phyloP scores from a whole-genome alignment of 1,140 invertebrate genomes.

The Steinernema feltiae region DNA sequence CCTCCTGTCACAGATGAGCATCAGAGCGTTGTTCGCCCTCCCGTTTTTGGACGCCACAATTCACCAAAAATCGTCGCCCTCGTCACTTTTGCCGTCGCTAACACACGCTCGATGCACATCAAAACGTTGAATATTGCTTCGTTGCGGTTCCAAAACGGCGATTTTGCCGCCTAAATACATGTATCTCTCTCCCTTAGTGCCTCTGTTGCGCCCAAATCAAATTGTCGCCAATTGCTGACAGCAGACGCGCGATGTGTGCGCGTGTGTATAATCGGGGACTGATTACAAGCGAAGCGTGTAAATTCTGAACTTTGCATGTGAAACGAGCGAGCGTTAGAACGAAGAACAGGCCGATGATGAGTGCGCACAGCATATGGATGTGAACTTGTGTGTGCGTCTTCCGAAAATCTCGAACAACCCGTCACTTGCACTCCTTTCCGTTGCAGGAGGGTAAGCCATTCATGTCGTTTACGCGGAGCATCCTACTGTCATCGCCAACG shows the following conservation, averaged over 20 bases:
- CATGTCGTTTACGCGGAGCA: neutral
- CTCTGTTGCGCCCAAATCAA: neutral
- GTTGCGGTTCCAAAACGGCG: conserved; percentile 5
- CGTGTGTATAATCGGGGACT: conserved; percentile 8
- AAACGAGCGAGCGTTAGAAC: neutral
- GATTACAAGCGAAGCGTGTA: conserved; percentile 8
- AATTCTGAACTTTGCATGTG: neutral
- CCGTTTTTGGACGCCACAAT: neutral
- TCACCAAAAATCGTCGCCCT: neutral
- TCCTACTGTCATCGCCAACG: neutral
- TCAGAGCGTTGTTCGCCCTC: neutral
- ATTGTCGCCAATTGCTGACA: neutral
- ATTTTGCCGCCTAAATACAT: neutral
- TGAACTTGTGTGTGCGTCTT: neutral
- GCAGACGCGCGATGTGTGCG: neutral
- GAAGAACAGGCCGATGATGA: neutral
- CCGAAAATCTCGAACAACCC: neutral
- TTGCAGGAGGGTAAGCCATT: neutral
- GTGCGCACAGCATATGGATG: neutral
- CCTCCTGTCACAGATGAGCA: conserved; percentile 10
- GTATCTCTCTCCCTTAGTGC: neutral
- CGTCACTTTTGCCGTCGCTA: neutral
- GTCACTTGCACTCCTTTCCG: neutral
- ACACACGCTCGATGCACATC: too few relatives aligned
- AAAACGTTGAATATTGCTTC: too few relatives aligned